Base-by-base conservation (phyloP, 2,113 vertebrate genomes). In the Gnathonemus echidnorhynchus region DNA sequence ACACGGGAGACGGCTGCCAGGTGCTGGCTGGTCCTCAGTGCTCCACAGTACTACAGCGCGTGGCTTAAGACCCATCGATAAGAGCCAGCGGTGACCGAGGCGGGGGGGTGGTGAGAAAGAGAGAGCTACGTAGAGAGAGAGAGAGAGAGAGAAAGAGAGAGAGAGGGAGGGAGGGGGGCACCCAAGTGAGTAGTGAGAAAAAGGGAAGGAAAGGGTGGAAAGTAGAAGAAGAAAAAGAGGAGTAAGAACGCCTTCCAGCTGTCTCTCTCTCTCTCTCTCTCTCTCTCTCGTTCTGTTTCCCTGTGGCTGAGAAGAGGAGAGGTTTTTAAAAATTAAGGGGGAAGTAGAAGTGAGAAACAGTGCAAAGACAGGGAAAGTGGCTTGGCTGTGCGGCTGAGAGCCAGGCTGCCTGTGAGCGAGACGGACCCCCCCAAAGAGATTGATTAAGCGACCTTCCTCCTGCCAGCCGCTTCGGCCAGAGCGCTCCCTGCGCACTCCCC, bases 11-110 rank as follows among this genome's bases (percentile, higher is more conserved):
- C 90, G 87, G 91, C 89, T 88, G 85, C 89, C 90, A 90, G 89
- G 90, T 88, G 91, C 89, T 85, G 88, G 87, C 56, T 89, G 88
- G 86, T 88, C 88, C 48, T 35, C 83, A 50, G 50, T 88, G 58
- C 90, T 88, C 39, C 27, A 90, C 86, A 58, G 50, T 85, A 89
- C 87, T 89, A 88, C 70, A 88, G 84, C 83, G 88, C 66, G 77
- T 90, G 91, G 88, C 90, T 90, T 91, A 89, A 90, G 91, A 90
- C 89, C 87, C 89, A 74, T 90, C 91, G 90, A 85, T 90, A 91
- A 91, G 91, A 87, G 88, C 66, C 84, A 88, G 88, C 53, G 85
- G 90, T 80, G 86, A 88, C 56, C 49, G 39, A 89, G 77, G 84
- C 52, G 89, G 90, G 84, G 90, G 46, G 46, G 84, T 45, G 89